These are phyloP conservation scores for Chiridota heheva DNA, from an alignment of 35 echinoderm and acorn worm species.

Conservation along the genomic window DNA sequence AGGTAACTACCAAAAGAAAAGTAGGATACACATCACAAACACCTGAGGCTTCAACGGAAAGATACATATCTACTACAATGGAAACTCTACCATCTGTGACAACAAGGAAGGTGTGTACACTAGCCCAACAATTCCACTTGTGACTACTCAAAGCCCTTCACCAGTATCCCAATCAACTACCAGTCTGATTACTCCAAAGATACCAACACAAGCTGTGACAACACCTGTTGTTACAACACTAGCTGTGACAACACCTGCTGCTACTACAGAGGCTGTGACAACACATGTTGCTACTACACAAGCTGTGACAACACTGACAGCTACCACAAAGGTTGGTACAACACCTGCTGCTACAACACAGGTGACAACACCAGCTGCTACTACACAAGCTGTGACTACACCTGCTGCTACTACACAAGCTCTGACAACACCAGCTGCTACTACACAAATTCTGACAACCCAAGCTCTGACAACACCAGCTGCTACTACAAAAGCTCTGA, in stretches of 20 bases:
- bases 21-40: conserved; percentile 11
- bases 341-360: background rate
- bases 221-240: background rate
- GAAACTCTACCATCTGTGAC: too few species aligned
- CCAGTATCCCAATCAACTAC: too few species aligned
- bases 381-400: background rate
- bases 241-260: background rate
- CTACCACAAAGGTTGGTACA: background rate
- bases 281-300: background rate
- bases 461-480: conserved; percentile 1
- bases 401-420: background rate
- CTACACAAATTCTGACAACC: background rate
- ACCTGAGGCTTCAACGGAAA: background rate
- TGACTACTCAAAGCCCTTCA: too few species aligned
- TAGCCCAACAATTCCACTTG: too few species aligned
- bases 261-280: background rate
- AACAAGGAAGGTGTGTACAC: too few species aligned
- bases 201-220: conserved; percentile 3
- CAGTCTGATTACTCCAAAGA: background rate
- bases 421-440: too few species aligned
- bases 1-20: conserved; percentile 6
- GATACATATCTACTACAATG: too few species aligned
- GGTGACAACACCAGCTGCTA: background rate
- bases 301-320: background rate
- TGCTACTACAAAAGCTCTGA: background rate